Base-by-base conservation (phyloP, 1,140 invertebrate species). In the Temnothorax curvispinosus region DNA sequence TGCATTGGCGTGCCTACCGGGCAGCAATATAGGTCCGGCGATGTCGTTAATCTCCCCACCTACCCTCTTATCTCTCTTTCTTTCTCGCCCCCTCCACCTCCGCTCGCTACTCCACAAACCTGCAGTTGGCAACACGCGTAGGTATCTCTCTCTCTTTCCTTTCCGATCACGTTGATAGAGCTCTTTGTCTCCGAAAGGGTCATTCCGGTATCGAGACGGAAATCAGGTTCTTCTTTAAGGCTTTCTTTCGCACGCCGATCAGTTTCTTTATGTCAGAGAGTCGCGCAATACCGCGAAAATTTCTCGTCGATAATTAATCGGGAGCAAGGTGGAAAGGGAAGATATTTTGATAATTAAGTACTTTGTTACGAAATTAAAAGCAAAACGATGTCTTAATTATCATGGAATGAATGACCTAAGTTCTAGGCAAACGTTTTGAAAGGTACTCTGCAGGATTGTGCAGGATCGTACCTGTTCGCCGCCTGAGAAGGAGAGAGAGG, bases 41-140 rank as follows among this genome's bases (percentile, higher is more conserved):
- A 89, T 87, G 85, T 87, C 84, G 84, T 76, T 81, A 81, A 54
- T 67, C 64, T 13, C 11, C 9, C 32, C 35, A 18, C 41, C 32
- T 44, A 9, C 18, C 3, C n/a, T 5, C 13, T 8, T 47, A 8
- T 54, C 18, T 38, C 11, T 27, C 8, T 8, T 13, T 41, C 35
- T 65, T 18, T 54, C 52, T 15, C 18, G 52, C 9, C 65, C 41
- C 21, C 21, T 69, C 21, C 41, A 50, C 38, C 41, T 21, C 56
- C 65, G 32, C 58, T 72, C 71, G 11, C 60, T 85, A 72, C 6
- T 13, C 56, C 13, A 35, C 32, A 72, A 60, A 76, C 41, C 62
- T 80, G 80, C 88, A 90, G 76, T 90, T 90, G 62, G 89, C 88
- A 90, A 90, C 89, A 90, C 81, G 76, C 72, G 21, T 78, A 27